These are phyloP conservation scores for Tromatobia lineatoria DNA, from an alignment of 2,888 invertebrate species.

Conservation along the genomic window DNA sequence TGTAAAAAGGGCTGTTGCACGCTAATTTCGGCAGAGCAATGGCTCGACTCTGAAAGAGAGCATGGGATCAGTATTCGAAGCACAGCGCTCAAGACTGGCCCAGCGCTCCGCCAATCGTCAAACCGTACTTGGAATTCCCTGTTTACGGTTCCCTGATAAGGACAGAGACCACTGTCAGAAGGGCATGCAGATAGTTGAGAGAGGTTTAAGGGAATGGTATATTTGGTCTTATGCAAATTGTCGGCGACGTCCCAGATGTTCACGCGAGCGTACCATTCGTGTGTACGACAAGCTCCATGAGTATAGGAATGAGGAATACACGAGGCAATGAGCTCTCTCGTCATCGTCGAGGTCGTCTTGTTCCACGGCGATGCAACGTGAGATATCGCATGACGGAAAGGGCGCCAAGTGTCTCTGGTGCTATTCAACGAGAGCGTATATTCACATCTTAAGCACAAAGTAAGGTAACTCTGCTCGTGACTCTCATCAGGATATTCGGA, in stretches of 20 bases:
- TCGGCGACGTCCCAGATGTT: slow-evolving; percentile 71
- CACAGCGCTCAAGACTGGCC: neutral
- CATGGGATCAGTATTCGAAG: neutral
- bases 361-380: slow-evolving; percentile 16
- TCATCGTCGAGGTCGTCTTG: slow-evolving; percentile 21
- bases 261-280: slow-evolving; percentile 66
- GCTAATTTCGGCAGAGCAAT: neutral
- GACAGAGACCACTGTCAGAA: neutral
- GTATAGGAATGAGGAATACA: neutral
- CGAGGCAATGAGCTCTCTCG: slow-evolving; percentile 40
- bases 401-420: slow-evolving; percentile 5
- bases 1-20: too few relatives aligned
- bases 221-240: slow-evolving; percentile 69
- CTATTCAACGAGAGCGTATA: slow-evolving; percentile 4
- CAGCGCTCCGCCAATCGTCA: neutral
- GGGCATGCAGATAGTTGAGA: neutral
- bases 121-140: neutral
- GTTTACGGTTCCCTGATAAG: neutral
- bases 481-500: neutral
- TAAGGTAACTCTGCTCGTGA: neutral
- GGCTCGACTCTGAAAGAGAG: neutral
- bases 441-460: neutral
- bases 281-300: slow-evolving; percentile 26
- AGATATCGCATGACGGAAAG: slow-evolving; percentile 29
- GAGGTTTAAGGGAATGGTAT: slow-evolving; percentile 64